Evolutionary conservation across 2,113 vertebrate species (phyloP).

Genomic region (Bos indicus): DNA sequence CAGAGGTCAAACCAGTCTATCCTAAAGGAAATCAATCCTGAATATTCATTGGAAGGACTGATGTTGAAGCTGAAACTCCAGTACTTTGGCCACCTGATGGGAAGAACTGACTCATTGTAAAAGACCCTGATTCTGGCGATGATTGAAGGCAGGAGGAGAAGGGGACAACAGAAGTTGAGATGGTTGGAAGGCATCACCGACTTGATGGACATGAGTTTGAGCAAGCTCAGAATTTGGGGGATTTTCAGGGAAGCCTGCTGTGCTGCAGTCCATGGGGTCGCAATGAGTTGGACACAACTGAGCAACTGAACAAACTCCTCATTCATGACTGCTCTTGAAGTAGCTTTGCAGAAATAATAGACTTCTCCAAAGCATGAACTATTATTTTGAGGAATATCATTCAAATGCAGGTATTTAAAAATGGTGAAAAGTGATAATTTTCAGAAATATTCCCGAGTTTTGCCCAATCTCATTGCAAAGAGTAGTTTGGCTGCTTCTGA

Average conservation of each 20-base stretch:
- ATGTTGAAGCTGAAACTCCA: neutral
- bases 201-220: neutral
- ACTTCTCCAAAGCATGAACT: neutral
- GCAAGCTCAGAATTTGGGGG: neutral
- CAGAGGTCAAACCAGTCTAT: neutral
- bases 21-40: neutral
- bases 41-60: neutral
- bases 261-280: neutral
- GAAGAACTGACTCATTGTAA: neutral
- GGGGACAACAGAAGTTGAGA: neutral
- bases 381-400: neutral
- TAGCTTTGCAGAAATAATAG: neutral
- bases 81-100: neutral
- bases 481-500: neutral
- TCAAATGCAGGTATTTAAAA: neutral
- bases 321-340: neutral
- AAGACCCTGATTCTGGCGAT: neutral
- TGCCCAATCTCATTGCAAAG: neutral
- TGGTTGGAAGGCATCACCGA: neutral
- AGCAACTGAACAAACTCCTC: neutral
- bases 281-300: neutral
- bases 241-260: neutral
- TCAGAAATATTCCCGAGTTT: neutral
- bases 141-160: neutral
- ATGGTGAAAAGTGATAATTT: neutral